Evolutionary conservation across 2,113 vertebrate species (phyloP), one percentile per base, ranked within the genome.

Genomic region (Bubo scandiacus): DNA sequence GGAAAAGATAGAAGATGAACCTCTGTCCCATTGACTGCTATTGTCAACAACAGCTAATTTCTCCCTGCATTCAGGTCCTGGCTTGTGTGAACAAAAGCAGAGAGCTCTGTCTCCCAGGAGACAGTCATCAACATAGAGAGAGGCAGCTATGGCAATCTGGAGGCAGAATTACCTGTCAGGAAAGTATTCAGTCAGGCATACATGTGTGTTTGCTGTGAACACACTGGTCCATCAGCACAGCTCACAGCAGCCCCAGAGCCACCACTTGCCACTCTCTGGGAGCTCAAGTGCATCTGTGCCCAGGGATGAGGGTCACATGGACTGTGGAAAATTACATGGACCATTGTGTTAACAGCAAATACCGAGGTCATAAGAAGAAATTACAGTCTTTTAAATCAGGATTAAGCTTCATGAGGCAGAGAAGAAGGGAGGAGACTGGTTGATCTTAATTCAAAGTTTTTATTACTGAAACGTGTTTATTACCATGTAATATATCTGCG

Each of bases 221-320:
- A 63, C 0, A 2, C 9, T 42, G 67, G 25, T 34, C 45, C 23
- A 26, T 22, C 74, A 45, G 62, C 72, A 70, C 30, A 75, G 83
- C 66, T 68, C 68, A 29, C 4, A 15, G 12, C 52, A 27, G 36
- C 42, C 81, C 42, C 47, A 65, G 23, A 47, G 51, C 11, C 73
- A 32, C 26, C 1, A 2, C 73, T 57, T 0, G 0, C 45, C 45
- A 25, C 45, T 68, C 67, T 58, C 43, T 23, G 27, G 0, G 5
- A 40, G 45, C 23, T 52, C 21, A 17, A 62, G 77, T 68, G 38
- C 11, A 52, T 12, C 74, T 2, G 1, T 62, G 45, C 54, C 49
- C 10, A 9, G 20, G 57, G 29, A 47, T n/a, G 51, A 58, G 32
- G 5, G 16, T 6, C 18, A 52, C 27, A 11, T 2, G 55, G 65